phyloP scores from a whole-genome alignment of 92 coral and sea anemone genomes.

The Epizoanthus illoricatus region DNA sequence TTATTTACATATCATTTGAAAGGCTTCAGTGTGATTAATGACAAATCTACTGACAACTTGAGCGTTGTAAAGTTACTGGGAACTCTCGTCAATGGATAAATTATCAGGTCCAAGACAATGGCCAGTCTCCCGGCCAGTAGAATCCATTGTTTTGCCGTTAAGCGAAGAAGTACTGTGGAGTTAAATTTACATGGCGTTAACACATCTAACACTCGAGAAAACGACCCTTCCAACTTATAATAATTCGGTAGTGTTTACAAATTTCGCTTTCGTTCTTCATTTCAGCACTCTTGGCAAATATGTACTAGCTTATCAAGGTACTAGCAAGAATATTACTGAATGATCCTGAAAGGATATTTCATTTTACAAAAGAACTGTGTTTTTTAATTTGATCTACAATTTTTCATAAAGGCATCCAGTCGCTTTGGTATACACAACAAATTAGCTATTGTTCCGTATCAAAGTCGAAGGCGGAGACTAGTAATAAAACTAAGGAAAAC shows the following conservation, averaged over 20 bases:
- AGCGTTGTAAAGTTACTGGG: conserved; percentile 72
- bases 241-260: conserved; percentile 28
- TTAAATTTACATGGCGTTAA: conserved; percentile 45
- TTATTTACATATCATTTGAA: conserved; percentile 85
- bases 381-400: conserved; percentile 58
- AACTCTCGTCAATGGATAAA: conserved; percentile 68
- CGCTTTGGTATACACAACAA: conserved; percentile 80
- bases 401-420: conserved; percentile 59
- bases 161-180: conserved; percentile 47
- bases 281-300: conserved; percentile 37
- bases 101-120: conserved; percentile 74
- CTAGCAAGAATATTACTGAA: conserved; percentile 30
- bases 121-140: conserved; percentile 48
- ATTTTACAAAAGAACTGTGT: conserved; percentile 24
- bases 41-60: conserved; percentile 68
- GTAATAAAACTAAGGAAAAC: conserved; percentile 34
- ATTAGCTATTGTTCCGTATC: conserved; percentile 74
- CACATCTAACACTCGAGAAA: conserved; percentile 53
- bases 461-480: conserved; percentile 93
- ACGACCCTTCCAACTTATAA: conserved; percentile 50
- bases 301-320: conserved; percentile 6
- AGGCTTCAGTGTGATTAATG: conserved; percentile 76
- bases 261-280: conserved; percentile 26
- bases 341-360: conserved; percentile 25
- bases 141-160: conserved; percentile 52